phyloP scores from a whole-genome alignment of 53 echinoderm and acorn worm species.

The Antedon mediterranea region DNA sequence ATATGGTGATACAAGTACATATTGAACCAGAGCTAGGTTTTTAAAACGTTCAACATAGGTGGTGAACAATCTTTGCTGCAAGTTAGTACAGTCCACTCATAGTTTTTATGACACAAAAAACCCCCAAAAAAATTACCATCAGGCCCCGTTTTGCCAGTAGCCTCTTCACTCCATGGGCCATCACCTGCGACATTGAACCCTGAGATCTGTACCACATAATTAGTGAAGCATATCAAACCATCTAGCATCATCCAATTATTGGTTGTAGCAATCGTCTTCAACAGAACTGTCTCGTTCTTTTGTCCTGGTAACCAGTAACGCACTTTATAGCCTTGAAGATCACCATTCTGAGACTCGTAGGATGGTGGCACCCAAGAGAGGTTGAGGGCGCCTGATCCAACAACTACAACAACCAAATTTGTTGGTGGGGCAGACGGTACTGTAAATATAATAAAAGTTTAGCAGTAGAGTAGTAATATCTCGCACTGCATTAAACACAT shows the following conservation, averaged over 20 bases:
- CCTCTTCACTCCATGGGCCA: conserved; percentile 42
- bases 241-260: conserved; percentile 52
- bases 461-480: too few species aligned
- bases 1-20: too few species aligned
- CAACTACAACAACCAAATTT: conserved; percentile 16
- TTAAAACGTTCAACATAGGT: too few species aligned
- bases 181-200: conserved; percentile 88
- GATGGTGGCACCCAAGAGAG: conserved; percentile 68
- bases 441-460: conserved; percentile 8
- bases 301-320: background rate
- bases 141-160: conserved; percentile 35
- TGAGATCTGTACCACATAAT: conserved; percentile 53
- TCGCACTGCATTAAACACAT: too few species aligned
- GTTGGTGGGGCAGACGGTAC: conserved; percentile 86
- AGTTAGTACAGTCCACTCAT: too few species aligned
- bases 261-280: conserved; percentile 50
- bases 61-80: too few species aligned
- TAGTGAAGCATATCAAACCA: conserved; percentile 53
- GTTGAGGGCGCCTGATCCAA: conserved; percentile 24
- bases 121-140: conserved; percentile 41
- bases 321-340: conserved; percentile 91
- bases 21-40: too few species aligned
- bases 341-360: conserved; percentile 68
- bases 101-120: too few species aligned
- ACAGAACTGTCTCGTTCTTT: conserved; percentile 6